Conservation (phyloP, 1,140 invertebrate species). For the Apis laboriosa region DNA sequence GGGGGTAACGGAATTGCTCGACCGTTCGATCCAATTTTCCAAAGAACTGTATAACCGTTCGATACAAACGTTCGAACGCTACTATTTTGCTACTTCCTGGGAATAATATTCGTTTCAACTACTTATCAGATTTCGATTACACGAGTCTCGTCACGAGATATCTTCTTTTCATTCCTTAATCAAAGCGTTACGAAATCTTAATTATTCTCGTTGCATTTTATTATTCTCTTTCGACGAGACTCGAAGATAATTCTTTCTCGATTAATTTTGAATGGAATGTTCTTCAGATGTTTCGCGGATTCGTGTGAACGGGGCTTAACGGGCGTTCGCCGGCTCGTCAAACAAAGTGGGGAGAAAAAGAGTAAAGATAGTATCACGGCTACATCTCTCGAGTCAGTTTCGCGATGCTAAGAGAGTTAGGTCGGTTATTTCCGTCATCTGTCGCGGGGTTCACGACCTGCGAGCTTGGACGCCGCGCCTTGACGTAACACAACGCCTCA, state of each 20-base stretch:
- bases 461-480: constrained; percentile 37
- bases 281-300: background rate
- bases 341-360: constrained; percentile 52
- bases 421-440: constrained; percentile 68
- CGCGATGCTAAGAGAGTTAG: constrained; percentile 60
- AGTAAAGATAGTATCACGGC: constrained; percentile 67
- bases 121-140: too few species aligned
- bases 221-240: too few species aligned
- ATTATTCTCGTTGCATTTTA: too few species aligned
- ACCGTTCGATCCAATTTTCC: background rate
- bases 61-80: too few species aligned
- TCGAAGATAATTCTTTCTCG: too few species aligned
- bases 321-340: constrained; percentile 22
- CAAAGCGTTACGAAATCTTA: too few species aligned
- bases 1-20: background rate
- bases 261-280: too few species aligned
- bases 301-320: constrained; percentile 59
- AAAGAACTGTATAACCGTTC: too few species aligned
- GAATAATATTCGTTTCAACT: too few species aligned
- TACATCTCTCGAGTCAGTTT: constrained; percentile 61
- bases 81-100: too few species aligned
- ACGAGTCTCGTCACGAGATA: too few species aligned
- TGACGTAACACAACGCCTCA: constrained; percentile 46
- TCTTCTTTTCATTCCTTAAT: too few species aligned
- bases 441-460: constrained; percentile 65